Evolutionary conservation across 2,888 invertebrate genomes (phyloP).

Genomic region (Mythimna lalbum): DNA sequence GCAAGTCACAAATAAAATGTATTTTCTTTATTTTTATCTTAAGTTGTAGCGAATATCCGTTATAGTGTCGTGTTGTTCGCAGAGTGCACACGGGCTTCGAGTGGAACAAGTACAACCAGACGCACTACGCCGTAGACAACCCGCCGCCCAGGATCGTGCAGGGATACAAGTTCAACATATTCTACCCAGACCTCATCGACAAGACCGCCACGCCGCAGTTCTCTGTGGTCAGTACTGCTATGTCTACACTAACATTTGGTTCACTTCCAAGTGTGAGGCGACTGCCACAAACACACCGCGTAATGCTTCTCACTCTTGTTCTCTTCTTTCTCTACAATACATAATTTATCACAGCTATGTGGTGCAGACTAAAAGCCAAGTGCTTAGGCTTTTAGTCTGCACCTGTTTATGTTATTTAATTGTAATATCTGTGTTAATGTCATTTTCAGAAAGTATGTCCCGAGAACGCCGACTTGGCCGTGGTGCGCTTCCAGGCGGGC

Average conservation of each 20-base stretch:
- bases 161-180: conserved; percentile 99
- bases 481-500: conserved; percentile 98
- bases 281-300: not conserved
- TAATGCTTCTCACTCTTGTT: not conserved
- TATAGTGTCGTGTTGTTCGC: conserved; percentile 22
- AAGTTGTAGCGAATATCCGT: too few relatives aligned
- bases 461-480: conserved; percentile 98
- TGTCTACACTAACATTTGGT: not conserved
- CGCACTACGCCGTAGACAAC: conserved; percentile 99
- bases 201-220: conserved; percentile 98
- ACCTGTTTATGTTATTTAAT: not conserved
- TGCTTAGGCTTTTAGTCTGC: not conserved
- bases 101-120: conserved; percentile 99
- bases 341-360: not conserved
- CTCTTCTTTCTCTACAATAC: too few relatives aligned
- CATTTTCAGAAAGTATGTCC: conserved; percentile 95
- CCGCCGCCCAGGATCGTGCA: conserved; percentile 99
- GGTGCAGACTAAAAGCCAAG: too few relatives aligned
- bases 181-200: conserved; percentile 99
- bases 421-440: not conserved
- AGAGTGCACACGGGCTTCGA: conserved; percentile 99
- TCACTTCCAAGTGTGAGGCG: not conserved
- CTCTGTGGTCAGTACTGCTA: conserved; percentile 92
- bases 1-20: too few relatives aligned
- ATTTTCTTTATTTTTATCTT: not conserved